A percentile compares a stretch with the other conserved stretches of the same genome.
Conservation (phyloP, 92 coral and sea anemone genomes). For the Plumapathes pennacea region DNA sequence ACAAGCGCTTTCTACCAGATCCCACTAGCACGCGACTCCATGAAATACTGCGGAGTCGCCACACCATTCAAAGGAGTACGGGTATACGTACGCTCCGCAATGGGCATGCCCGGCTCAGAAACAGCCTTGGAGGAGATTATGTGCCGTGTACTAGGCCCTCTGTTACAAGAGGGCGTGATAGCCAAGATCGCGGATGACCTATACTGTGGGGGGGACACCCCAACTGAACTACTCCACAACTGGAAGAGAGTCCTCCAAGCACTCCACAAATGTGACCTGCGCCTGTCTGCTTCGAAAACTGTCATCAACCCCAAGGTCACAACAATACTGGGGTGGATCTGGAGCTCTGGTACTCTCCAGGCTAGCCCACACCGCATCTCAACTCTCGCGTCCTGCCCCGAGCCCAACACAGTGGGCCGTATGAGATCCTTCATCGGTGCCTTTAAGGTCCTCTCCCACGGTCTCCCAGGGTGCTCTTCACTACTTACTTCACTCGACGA, state of each 20-base stretch:
- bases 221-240: slow-evolving; percentile 19
- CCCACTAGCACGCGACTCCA: slow-evolving; percentile 38
- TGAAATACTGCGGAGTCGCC: slow-evolving; percentile 53
- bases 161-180: slow-evolving; percentile 32
- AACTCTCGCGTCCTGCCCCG: slow-evolving; percentile 17
- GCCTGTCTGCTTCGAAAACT: slow-evolving; percentile 43
- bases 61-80: slow-evolving; percentile 38
- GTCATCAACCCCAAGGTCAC: slow-evolving; percentile 39
- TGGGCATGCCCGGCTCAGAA: slow-evolving; percentile 62
- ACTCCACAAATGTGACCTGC: slow-evolving; percentile 42
- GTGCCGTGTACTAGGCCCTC: slow-evolving; percentile 49
- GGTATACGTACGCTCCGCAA: slow-evolving; percentile 39
- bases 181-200: slow-evolving; percentile 43
- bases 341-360: slow-evolving; percentile 32
- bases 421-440: slow-evolving; percentile 33
- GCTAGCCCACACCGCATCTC: slow-evolving; percentile 42
- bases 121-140: slow-evolving; percentile 54
- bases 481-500: slow-evolving; percentile 32
- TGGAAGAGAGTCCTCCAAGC: slow-evolving; percentile 41
- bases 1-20: slow-evolving; percentile 66
- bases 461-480: slow-evolving; percentile 42
- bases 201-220: slow-evolving; percentile 36
- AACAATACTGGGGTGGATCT: slow-evolving; percentile 43
- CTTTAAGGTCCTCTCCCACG: slow-evolving; percentile 47
- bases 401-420: slow-evolving; percentile 26